These are phyloP conservation scores for Drosophila carrolli DNA, from an alignment of 1,140 invertebrate species.

Conservation along the genomic window DNA sequence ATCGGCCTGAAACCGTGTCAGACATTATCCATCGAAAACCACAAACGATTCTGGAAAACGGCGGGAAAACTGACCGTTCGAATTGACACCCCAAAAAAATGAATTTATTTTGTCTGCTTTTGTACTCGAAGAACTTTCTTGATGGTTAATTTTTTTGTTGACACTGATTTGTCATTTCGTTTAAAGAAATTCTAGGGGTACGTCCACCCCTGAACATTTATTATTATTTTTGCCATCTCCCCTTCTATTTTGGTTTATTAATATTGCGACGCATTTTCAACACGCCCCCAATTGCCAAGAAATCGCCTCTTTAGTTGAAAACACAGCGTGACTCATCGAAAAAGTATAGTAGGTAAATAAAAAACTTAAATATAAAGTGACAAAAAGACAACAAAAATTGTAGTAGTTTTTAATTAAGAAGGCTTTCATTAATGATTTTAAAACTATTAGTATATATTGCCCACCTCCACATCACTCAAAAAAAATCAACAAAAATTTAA, in stretches of 20 bases:
- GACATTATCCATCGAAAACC: constrained; percentile 23
- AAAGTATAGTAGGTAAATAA: constrained; percentile 1
- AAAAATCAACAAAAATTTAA: not conserved
- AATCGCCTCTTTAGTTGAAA: constrained; percentile 31
- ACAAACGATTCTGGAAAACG: constrained; percentile 22
- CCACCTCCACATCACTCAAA: no score
- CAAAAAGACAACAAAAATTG: not conserved
- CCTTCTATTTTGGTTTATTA: constrained; percentile 30
- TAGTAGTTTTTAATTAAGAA: not conserved
- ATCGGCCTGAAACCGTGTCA: constrained; percentile 23
- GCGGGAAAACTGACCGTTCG: not conserved
- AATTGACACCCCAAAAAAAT: constrained; percentile 22
- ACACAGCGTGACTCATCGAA: constrained; percentile 39
- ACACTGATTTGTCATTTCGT: constrained; percentile 66
- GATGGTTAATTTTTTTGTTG: constrained; percentile 12
- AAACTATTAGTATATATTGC: not conserved
- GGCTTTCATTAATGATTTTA: not conserved
- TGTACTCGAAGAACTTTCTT: not conserved
- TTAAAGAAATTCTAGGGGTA: constrained; percentile 11
- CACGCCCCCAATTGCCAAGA: constrained; percentile 4
- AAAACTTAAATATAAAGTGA: not conserved
- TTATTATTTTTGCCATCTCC: constrained; percentile 7
- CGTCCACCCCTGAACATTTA: constrained; percentile 14
- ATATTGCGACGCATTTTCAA: constrained; percentile 56
- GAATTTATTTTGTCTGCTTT: constrained; percentile 3